Evolutionary conservation across 2,113 vertebrate species (phyloP).

Genomic region (Amphilophus citrinellus): DNA sequence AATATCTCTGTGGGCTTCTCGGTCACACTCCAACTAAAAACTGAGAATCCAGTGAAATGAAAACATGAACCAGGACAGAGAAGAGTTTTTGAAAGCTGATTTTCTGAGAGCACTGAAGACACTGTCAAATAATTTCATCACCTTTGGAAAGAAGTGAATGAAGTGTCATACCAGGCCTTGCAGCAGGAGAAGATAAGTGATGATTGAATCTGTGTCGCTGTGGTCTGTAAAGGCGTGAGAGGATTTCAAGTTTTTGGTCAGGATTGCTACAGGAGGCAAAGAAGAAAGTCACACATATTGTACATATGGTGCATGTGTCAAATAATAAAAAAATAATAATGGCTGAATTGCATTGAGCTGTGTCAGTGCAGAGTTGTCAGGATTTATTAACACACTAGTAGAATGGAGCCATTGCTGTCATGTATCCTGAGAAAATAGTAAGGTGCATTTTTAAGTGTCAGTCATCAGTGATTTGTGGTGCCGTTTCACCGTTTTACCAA

Average conservation of each 20-base stretch:
- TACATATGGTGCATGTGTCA: neutral
- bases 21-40: neutral
- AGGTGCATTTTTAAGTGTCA: neutral
- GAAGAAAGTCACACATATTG: neutral
- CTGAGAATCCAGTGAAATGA: neutral
- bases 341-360: neutral
- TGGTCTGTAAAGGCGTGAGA: constrained; percentile 23
- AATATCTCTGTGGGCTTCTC: neutral
- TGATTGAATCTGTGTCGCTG: constrained; percentile 23
- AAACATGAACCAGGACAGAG: neutral
- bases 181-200: constrained; percentile 43
- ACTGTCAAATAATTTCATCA: constrained; percentile 56
- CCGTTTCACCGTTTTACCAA: neutral
- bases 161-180: constrained; percentile 4
- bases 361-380: neutral
- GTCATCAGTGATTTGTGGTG: neutral
- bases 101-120: constrained; percentile 19
- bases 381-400: neutral
- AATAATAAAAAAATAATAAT: neutral
- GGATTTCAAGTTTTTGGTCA: neutral
- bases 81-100: constrained; percentile 2
- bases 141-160: neutral
- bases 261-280: constrained; percentile 16
- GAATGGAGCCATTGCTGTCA: neutral
- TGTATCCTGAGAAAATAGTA: neutral